Evolutionary conservation across 2,888 invertebrate genomes (phyloP).

Genomic region (Pelosia muscerda): DNA sequence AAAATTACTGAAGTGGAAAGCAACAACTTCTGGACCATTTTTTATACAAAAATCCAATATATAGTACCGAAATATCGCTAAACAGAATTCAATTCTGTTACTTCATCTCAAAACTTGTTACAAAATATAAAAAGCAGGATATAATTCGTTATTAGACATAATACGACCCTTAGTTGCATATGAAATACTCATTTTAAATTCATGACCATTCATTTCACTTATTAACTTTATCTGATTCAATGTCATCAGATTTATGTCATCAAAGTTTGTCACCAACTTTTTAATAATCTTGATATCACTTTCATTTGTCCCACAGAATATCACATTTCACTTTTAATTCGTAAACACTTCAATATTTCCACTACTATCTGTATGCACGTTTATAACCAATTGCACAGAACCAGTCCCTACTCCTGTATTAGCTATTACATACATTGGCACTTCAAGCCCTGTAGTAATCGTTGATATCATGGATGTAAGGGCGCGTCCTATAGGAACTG

Average conservation of each 20-base stretch:
- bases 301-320: not conserved
- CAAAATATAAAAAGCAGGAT: not conserved
- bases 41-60: not conserved
- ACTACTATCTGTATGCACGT: slow-evolving; percentile 77
- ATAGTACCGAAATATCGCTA: not conserved
- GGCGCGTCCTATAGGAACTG: slow-evolving; percentile 65
- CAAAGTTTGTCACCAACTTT: not conserved
- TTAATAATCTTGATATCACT: slow-evolving; percentile 1
- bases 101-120: not conserved
- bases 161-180: not conserved
- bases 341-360: slow-evolving; percentile 80
- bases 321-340: slow-evolving; percentile 56
- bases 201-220: not conserved
- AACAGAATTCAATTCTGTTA: not conserved
- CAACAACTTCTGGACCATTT: not conserved
- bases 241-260: not conserved
- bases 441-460: slow-evolving; percentile 76
- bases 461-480: slow-evolving; percentile 65
- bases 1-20: not conserved
- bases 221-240: not conserved
- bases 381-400: slow-evolving; percentile 76
- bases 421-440: slow-evolving; percentile 71
- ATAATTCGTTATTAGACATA: not conserved
- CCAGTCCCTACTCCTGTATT: slow-evolving; percentile 70
- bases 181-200: not conserved